phyloP scores from a whole-genome alignment of 2,888 invertebrate genomes.

The Troilus luridus region DNA sequence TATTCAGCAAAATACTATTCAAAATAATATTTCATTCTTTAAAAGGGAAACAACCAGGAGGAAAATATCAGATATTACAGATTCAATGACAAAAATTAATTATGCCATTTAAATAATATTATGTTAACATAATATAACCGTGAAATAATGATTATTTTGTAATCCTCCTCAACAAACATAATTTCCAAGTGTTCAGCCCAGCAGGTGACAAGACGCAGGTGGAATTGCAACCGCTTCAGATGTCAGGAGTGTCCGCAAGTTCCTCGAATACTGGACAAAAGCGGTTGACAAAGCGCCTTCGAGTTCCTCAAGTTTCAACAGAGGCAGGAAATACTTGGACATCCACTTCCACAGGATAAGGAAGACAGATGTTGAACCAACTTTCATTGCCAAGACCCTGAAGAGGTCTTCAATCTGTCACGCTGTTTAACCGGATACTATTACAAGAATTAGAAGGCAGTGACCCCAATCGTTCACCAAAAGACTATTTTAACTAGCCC shows the following conservation, averaged over 20 bases:
- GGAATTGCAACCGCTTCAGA: background rate
- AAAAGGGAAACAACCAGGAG: too few species aligned
- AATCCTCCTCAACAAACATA: background rate
- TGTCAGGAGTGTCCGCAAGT: slow-evolving; percentile 20
- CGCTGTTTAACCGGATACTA: slow-evolving; percentile 9
- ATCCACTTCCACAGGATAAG: background rate
- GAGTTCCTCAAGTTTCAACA: slow-evolving; percentile 25
- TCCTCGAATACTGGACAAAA: slow-evolving; percentile 43
- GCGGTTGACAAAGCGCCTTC: slow-evolving; percentile 35
- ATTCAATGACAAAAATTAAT: too few species aligned
- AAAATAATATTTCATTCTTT: too few species aligned
- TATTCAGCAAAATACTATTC: too few species aligned
- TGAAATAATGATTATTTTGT: background rate
- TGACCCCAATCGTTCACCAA: background rate
- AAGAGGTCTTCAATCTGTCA: background rate
- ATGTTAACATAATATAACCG: slow-evolving; percentile 1
- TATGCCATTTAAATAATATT: too few species aligned
- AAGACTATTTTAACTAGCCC: slow-evolving; percentile 25
- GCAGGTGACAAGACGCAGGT: slow-evolving; percentile 25
- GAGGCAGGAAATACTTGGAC: slow-evolving; percentile 14
- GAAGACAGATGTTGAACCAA: slow-evolving; percentile 4
- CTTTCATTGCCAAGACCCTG: background rate
- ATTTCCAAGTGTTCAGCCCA: background rate
- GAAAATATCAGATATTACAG: too few species aligned
- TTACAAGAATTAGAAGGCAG: background rate